Conservation (phyloP, 2,888 invertebrate species). For the Penaeus monodon region DNA sequence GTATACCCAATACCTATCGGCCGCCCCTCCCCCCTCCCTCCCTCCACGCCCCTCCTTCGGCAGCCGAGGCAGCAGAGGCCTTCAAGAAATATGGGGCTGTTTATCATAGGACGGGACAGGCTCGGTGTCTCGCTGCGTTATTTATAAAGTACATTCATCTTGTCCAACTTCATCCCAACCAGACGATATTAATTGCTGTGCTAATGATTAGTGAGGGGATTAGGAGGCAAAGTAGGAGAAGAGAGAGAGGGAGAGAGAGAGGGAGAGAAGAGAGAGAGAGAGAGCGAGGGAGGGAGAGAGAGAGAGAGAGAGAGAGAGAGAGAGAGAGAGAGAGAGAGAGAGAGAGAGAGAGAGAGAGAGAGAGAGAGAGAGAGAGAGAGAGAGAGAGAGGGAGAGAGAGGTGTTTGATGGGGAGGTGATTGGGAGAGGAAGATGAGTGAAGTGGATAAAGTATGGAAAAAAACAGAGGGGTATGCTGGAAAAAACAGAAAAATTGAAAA, state of each 20-base stretch:
- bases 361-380: neutral
- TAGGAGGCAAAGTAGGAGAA: neutral
- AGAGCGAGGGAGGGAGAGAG: conserved; percentile 8
- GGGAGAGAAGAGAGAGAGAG: conserved; percentile 7
- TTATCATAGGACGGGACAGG: too few species aligned
- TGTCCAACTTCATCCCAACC: conserved; percentile 12
- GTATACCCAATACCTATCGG: too few species aligned
- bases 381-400: too few species aligned
- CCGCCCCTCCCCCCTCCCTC: too few species aligned
- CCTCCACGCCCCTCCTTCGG: too few species aligned
- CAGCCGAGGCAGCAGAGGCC: too few species aligned
- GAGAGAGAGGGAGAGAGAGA: neutral
- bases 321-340: conserved; percentile 33
- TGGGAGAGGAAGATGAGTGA: neutral
- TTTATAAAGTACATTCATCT: conserved; percentile 40
- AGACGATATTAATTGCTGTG: conserved; percentile 25
- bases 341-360: neutral
- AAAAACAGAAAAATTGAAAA: too few species aligned
- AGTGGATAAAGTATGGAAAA: neutral
- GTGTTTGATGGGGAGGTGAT: neutral
- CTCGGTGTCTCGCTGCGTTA: conserved; percentile 10
- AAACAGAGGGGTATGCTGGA: neutral
- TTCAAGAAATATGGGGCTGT: too few species aligned
- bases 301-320: conserved; percentile 35
- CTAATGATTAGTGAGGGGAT: conserved; percentile 28